Evolutionary conservation across 30 jellyfish, hydroid and myxozoan genomes (phyloP).

Genomic region (Turritopsis rubra): DNA sequence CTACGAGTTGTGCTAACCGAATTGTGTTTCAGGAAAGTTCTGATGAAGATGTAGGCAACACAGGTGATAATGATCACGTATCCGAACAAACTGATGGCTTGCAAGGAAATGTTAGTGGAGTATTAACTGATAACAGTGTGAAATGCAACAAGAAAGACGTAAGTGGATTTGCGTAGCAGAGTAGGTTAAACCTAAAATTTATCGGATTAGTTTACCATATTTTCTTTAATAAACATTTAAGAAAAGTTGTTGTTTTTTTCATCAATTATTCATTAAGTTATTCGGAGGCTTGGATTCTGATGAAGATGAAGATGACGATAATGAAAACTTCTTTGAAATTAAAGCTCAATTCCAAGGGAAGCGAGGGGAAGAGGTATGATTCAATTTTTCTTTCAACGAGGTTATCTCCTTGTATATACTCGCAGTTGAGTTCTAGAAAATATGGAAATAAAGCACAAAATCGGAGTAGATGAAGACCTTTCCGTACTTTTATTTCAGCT

Average conservation of each 20-base stretch:
- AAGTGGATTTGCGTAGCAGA: background rate
- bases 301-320: constrained; percentile 41
- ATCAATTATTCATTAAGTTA: background rate
- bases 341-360: constrained; percentile 90
- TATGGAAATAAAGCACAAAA: no score
- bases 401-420: no score
- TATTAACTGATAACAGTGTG: background rate
- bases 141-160: background rate
- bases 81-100: background rate
- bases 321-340: constrained; percentile 30
- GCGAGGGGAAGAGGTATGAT: constrained; percentile 59
- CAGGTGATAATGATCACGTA: background rate
- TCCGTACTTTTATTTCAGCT: constrained; percentile 35
- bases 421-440: no score
- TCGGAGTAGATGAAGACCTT: background rate
- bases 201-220: no score
- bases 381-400: background rate
- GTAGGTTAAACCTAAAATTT: no score
- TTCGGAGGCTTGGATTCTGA: background rate
- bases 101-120: no score
- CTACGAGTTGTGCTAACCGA: background rate
- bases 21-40: background rate
- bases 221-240: no score
- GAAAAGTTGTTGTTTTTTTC: no score
- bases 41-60: background rate